Base-by-base conservation (phyloP, 2,113 vertebrate species). In the Garra rufa region DNA sequence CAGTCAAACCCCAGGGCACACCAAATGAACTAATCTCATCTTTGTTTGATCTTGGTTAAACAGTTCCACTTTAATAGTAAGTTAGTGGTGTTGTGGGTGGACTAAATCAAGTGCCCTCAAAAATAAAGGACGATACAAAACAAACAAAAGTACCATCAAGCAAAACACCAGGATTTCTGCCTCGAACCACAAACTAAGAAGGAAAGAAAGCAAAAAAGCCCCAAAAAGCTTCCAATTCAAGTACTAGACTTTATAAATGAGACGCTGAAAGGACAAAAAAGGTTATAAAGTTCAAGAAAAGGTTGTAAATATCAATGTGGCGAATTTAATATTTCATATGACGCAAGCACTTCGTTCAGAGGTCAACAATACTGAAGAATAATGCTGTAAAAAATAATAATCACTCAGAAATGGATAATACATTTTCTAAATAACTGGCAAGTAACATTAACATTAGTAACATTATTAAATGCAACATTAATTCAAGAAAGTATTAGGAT, bases 1-100 rank as follows among this genome's bases (percentile, higher is more conserved):
- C 74, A 87, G 78, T 41, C 65, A 75, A 61, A 82, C 65, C 14
- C 30, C 71, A 79, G 57, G 24, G 26, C 71, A 10, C 43, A 83
- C 9, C 9, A 74, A 74, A 41, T 0, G 17, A 75, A 67, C 26
- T 17, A 41, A 69, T 14, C 6, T 2, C 41, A 14, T 73, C 38
- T 69, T 44, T 26, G 41, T 63, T 9, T 65, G 8, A 76, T 8
- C 44, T n/a, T 80, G 76, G 69, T 10, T 38, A 67, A 73, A 67
- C 8, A 38, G 17, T 34, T 55, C 15, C 55, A 76, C 24, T 70
- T 82, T n/a, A 50, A 70, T n/a, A 34, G 4, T 3, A 70, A 17
- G 74, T 9, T 71, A n/a, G 26, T n/a, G 30, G 41, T 79, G 7
- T 9, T 28, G 28, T 50, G 30, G 76, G 8, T 44, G 14, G 8